Percentiles rank a stretch among this genome's conserved stretches.
Conservation (phyloP, 2,797 vertebrate genomes). For the Peromyscus melanophrys region DNA sequence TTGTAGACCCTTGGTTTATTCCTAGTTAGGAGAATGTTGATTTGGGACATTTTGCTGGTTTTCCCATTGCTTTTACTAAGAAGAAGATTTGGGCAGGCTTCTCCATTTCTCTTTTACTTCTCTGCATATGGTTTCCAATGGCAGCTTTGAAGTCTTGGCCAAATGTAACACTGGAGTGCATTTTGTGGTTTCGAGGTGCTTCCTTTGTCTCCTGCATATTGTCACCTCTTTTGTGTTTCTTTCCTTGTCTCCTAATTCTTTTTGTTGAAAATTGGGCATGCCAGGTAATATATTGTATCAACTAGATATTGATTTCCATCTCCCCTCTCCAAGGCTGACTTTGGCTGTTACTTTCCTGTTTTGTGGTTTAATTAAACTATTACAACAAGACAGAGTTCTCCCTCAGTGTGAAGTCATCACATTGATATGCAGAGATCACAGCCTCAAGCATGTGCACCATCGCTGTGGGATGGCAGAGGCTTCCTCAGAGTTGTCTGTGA, state of each 20-base stretch:
- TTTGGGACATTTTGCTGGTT: not conserved
- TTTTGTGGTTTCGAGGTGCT: not conserved
- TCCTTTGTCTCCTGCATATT: not conserved
- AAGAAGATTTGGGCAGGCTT: not conserved
- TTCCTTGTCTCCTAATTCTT: not conserved
- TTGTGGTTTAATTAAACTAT: conserved; percentile 48
- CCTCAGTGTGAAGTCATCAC: conserved; percentile 11
- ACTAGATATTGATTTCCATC: not conserved
- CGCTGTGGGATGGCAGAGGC: not conserved
- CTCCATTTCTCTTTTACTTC: not conserved
- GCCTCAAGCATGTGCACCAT: not conserved
- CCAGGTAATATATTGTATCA: not conserved
- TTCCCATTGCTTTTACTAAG: not conserved
- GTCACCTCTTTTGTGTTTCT: not conserved
- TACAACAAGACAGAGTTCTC: not conserved
- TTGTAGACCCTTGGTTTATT: not conserved
- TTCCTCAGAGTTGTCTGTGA: not conserved
- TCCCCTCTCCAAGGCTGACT: not conserved
- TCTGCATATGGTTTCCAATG: not conserved
- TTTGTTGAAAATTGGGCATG: not conserved
- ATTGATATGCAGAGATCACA: not conserved
- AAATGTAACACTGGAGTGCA: not conserved
- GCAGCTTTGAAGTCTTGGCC: not conserved
- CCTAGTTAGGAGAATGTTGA: not conserved
- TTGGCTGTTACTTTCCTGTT: conserved; percentile 32